Evolutionary conservation across 2,797 vertebrate species (phyloP).

Genomic region (Margarornis squamiger): DNA sequence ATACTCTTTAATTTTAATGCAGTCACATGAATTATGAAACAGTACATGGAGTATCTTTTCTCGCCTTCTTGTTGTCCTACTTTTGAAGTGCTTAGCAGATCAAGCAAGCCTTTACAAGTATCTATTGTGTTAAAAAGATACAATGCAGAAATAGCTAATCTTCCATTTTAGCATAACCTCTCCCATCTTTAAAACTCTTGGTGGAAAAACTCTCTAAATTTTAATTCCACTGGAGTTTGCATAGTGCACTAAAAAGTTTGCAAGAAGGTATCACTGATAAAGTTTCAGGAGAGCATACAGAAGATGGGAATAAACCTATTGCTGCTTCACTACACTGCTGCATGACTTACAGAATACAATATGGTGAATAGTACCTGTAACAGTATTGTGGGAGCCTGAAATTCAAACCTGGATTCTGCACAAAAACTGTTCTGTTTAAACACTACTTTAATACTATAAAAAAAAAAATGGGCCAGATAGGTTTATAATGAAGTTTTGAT

Average conservation of each 20-base stretch:
- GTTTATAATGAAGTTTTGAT: slow-evolving; percentile 23
- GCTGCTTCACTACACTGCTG: background rate
- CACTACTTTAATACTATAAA: background rate
- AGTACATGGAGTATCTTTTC: background rate
- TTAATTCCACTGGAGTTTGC: background rate
- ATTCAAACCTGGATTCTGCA: background rate
- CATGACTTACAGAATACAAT: background rate
- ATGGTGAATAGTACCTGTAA: background rate
- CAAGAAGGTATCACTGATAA: background rate
- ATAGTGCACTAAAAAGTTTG: background rate
- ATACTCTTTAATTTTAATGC: slow-evolving; percentile 5
- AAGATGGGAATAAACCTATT: background rate
- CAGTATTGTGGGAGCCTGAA: background rate
- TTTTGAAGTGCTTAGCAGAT: background rate
- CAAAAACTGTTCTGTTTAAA: background rate
- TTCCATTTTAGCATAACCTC: background rate
- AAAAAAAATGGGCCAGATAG: background rate
- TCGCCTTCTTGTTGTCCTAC: background rate
- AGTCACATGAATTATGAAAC: slow-evolving; percentile 17
- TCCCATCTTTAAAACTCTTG: background rate
- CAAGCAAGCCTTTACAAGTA: background rate
- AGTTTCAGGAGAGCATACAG: background rate
- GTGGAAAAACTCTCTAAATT: background rate
- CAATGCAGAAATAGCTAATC: background rate
- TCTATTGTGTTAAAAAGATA: background rate